Evolutionary conservation across 2,888 invertebrate species (phyloP).

Genomic region (Platypus cylindrus): DNA sequence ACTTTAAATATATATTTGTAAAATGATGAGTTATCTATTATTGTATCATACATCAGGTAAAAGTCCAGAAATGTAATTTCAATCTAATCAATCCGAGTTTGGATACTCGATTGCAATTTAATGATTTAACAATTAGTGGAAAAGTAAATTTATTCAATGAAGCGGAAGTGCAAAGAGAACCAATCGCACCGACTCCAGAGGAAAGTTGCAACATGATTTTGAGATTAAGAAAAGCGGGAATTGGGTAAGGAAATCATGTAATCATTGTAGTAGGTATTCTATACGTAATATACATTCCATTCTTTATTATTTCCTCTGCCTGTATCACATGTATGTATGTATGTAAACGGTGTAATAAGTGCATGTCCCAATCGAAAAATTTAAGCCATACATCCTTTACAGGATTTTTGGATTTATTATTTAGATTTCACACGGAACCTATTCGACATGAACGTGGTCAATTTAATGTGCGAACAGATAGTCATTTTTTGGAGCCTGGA

Average conservation of each 20-base stretch:
- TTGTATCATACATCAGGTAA: constrained; percentile 15
- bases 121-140: constrained; percentile 68
- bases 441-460: constrained; percentile 54
- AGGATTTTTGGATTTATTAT: constrained; percentile 10
- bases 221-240: constrained; percentile 61
- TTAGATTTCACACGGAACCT: constrained; percentile 55
- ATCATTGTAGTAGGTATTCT: too few species aligned
- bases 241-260: constrained; percentile 41
- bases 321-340: too few species aligned
- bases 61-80: constrained; percentile 64
- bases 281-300: too few species aligned
- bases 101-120: constrained; percentile 64
- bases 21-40: too few species aligned
- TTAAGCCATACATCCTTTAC: too few species aligned
- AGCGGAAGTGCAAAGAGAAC: constrained; percentile 35
- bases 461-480: constrained; percentile 64
- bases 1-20: too few species aligned
- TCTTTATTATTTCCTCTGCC: too few species aligned
- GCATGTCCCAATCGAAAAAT: too few species aligned
- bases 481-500: constrained; percentile 72
- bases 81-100: constrained; percentile 61
- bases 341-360: too few species aligned
- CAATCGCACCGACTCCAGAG: constrained; percentile 28
- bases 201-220: constrained; percentile 66
- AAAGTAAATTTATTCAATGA: constrained; percentile 48